Evolutionary conservation across 2,888 invertebrate genomes (phyloP), one percentile per base, ranked within the genome.

Genomic region (Patella pellucida): DNA sequence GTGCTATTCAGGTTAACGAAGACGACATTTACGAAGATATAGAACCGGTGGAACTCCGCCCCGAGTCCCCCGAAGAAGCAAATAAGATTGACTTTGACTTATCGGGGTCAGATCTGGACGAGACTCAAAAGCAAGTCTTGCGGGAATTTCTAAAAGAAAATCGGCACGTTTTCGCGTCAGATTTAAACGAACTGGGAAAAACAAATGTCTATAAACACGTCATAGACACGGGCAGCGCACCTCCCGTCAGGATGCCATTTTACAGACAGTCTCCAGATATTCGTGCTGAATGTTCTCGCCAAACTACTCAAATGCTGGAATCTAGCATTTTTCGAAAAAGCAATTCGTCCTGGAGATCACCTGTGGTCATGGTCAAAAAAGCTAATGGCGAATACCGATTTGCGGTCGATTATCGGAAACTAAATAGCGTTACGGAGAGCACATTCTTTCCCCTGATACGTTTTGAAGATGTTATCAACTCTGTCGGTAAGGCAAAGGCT

Each of bases 281-380:
- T 41, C n/a, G 76, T 3, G 27, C n/a, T 19, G 77, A 75, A 31
- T 31, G 74, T 15, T 77, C 75, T 15, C 1, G 77, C 16, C 82
- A 84, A 52, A 73, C 73, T 9, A 54, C 81, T 1, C 81, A 83
- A 15, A 68, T 78, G 67, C 71, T 79, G 68, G 50, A 79, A 52
- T 16, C 79, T 69, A 75, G 71, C n/a, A 81, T 56, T 19, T 19
- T 56, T 16, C 16, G 56, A 15, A 56, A 56, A 56, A 7, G n/a
- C 16, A 16, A 56, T 56, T 56, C 56, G 5, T 41, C 72, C 1
- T 83, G 82, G 81, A 68, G 69, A 51, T 75, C 75, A 41, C 82
- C 81, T 12, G 80, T 82, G 15, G 73, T 81, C 7, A 52, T 83
- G 11, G 81, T 79, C 1, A 75, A 75, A 41, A 80, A 83, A 68